Percentiles rank a stretch among this genome's conserved stretches.
These are phyloP conservation scores for Oryctolagus cuniculus DNA, from an alignment of 2,113 vertebrate species.

Conservation along the genomic window mOryCun1.1 NC_091450.1:28069001-28069500, in stretches of 20 bases:
- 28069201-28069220: slow-evolving; percentile 14
- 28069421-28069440: too few species aligned
- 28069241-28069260: background rate
- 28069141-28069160: slow-evolving; percentile 49
- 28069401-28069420: too few species aligned
- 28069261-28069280: too few species aligned
- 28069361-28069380: too few species aligned
- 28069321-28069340: too few species aligned
- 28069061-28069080: slow-evolving; percentile 47
- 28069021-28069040: slow-evolving; percentile 70
- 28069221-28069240: slow-evolving; percentile 7
- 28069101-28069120: slow-evolving; percentile 66
- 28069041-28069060: slow-evolving; percentile 74
- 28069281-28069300: too few species aligned
- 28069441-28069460: too few species aligned
- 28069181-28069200: slow-evolving; percentile 5
- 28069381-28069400: too few species aligned
- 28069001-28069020: slow-evolving; percentile 74
- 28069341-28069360: too few species aligned
- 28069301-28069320: too few species aligned
- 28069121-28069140: slow-evolving; percentile 66
- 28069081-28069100: slow-evolving; percentile 68
- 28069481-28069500: too few species aligned
- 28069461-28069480: too few species aligned
- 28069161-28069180: slow-evolving; percentile 36